phyloP scores from a whole-genome alignment of 2,113 vertebrate species.

The Desmodus rotundus region DNA sequence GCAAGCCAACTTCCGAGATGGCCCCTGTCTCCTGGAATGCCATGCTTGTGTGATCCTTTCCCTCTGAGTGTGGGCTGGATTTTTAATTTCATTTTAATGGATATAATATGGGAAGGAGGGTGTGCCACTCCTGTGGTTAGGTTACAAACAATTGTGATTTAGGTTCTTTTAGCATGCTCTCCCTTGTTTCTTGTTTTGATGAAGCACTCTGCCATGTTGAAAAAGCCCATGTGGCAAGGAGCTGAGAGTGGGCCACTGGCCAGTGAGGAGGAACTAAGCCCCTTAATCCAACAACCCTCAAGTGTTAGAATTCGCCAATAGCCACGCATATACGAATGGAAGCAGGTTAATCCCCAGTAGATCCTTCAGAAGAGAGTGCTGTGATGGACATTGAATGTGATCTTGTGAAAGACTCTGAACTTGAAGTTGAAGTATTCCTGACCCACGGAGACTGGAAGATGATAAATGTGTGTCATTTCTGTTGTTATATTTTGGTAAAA shows the following conservation, averaged over 20 bases:
- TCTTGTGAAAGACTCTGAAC: not conserved
- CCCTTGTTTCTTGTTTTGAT: not conserved
- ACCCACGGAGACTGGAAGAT: not conserved
- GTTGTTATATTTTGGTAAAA: not conserved
- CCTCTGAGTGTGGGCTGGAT: not conserved
- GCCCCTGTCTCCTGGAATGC: not conserved
- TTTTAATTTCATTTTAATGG: not conserved
- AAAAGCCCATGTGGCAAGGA: not conserved
- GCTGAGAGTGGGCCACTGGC: not conserved
- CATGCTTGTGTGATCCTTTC: not conserved
- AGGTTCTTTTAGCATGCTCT: not conserved
- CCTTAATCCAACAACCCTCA: not conserved
- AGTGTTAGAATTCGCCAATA: not conserved
- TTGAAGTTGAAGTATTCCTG: not conserved
- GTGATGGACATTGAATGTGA: not conserved
- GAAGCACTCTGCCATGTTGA: not conserved
- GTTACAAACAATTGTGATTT: not conserved
- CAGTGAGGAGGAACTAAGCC: not conserved
- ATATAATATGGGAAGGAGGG: not conserved
- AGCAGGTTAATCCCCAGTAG: not conserved
- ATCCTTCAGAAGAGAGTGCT: not conserved
- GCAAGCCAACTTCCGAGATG: not conserved
- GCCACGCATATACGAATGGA: no score
- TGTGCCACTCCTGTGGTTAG: not conserved
- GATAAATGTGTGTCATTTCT: not conserved